Conservation (phyloP, 2,113 vertebrate genomes). For the Pteropus alecto region DNA sequence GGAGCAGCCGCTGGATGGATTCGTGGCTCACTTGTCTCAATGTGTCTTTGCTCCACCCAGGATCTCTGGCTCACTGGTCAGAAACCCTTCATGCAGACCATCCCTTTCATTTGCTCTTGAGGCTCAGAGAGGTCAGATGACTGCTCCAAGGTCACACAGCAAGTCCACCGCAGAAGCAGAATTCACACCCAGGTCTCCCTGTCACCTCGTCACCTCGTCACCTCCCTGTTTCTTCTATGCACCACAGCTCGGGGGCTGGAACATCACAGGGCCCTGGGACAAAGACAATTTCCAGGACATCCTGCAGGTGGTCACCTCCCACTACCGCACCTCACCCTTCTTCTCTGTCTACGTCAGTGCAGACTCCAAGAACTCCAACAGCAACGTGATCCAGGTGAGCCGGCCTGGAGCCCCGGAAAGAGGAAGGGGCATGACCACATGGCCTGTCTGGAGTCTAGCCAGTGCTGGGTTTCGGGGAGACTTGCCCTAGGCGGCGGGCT, state of each 20-base stretch:
- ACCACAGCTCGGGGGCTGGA: slow-evolving; percentile 95
- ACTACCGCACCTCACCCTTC: slow-evolving; percentile 92
- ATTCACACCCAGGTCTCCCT: accelerated
- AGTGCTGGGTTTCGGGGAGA: accelerated
- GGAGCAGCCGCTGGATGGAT: not conserved
- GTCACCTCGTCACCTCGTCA: not conserved
- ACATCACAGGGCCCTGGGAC: slow-evolving; percentile 87
- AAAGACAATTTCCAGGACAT: slow-evolving; percentile 92
- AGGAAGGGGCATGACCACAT: no score
- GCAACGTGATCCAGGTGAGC: slow-evolving; percentile 96
- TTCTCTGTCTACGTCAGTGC: slow-evolving; percentile 95
- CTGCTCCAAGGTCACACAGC: not conserved
- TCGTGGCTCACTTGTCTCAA: no score
- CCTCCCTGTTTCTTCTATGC: not conserved
- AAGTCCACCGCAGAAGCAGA: not conserved
- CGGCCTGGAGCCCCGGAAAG: accelerated
- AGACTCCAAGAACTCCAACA: slow-evolving; percentile 96
- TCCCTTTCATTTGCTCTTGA: not conserved
- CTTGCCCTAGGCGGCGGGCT: no score
- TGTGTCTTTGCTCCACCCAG: not conserved
- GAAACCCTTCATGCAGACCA: not conserved
- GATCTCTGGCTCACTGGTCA: not conserved
- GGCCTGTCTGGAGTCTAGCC: not conserved
- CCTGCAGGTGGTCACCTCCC: slow-evolving; percentile 88
- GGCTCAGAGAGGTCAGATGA: not conserved